Conservation (phyloP, 1,140 invertebrate species). For the Aphelinus atriplicis region DNA sequence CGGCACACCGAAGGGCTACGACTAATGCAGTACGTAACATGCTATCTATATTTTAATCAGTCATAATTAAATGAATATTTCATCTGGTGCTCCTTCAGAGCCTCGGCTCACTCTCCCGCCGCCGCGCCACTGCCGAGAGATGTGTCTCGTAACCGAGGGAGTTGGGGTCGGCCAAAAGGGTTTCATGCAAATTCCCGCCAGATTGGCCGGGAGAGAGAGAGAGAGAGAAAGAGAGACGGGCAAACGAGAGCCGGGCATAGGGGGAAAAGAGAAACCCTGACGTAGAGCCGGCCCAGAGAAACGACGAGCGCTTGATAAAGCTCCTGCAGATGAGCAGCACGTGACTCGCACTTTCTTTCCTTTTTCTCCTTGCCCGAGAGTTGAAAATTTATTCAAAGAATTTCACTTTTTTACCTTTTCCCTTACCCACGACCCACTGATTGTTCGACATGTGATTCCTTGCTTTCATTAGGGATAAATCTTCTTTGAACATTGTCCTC, state of each 20-base stretch:
- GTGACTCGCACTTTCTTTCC: too few relatives aligned
- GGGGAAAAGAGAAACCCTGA: slow-evolving; percentile 23
- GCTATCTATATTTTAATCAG: slow-evolving; percentile 62
- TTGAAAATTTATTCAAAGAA: too few relatives aligned
- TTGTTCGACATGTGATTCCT: too few relatives aligned
- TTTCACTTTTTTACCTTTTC: too few relatives aligned
- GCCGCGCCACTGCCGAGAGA: slow-evolving; percentile 20
- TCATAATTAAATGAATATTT: slow-evolving; percentile 64
- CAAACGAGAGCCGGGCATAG: neutral
- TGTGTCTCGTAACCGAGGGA: slow-evolving; percentile 42
- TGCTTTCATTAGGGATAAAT: too few relatives aligned
- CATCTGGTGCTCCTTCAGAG: slow-evolving; percentile 48
- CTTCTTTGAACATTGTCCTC: too few relatives aligned
- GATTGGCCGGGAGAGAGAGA: slow-evolving; percentile 46
- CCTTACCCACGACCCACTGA: too few relatives aligned
- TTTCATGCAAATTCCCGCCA: slow-evolving; percentile 57
- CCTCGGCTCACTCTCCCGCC: neutral
- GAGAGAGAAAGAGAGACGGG: slow-evolving; percentile 20
- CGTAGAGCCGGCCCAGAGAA: too few relatives aligned
- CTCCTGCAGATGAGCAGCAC: slow-evolving; percentile 5
- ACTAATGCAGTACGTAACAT: slow-evolving; percentile 56
- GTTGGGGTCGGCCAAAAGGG: slow-evolving; percentile 46
- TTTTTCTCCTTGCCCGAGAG: too few relatives aligned
- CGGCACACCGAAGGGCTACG: slow-evolving; percentile 7
- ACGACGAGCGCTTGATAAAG: neutral